Conservation (phyloP, 2,797 vertebrate genomes). For the Bovichtus variegatus region DNA sequence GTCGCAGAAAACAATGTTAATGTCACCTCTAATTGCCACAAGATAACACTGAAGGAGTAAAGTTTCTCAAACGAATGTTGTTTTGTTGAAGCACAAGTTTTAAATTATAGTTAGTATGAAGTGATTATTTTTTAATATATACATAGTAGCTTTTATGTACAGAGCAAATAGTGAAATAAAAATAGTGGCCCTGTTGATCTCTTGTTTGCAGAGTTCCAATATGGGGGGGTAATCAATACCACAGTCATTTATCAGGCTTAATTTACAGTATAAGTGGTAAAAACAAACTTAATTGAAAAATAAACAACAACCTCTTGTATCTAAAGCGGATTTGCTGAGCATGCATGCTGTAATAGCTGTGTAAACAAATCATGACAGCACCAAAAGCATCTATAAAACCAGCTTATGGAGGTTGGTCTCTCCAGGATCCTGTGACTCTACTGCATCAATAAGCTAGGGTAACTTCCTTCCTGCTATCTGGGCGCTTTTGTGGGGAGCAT, state of each 20-base stretch:
- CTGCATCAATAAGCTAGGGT: slow-evolving; percentile 9
- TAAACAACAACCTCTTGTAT: background rate
- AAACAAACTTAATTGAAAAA: background rate
- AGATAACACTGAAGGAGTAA: background rate
- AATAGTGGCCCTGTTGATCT: background rate
- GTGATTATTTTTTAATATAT: background rate
- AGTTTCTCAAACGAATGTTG: background rate
- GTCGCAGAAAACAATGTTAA: background rate
- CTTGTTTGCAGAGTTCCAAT: background rate
- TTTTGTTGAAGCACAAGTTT: background rate
- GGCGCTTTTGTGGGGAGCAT: slow-evolving; percentile 2
- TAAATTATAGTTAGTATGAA: background rate
- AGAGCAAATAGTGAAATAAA: background rate
- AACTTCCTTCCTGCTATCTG: slow-evolving; percentile 8
- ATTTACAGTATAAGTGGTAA: background rate
- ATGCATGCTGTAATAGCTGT: background rate
- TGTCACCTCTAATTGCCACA: background rate
- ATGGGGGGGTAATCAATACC: background rate
- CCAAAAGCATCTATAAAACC: slow-evolving; percentile 13
- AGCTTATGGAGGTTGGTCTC: background rate
- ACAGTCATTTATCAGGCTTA: background rate
- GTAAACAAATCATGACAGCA: slow-evolving; percentile 22
- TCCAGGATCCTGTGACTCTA: slow-evolving; percentile 25
- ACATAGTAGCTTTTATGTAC: background rate
- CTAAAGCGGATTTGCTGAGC: background rate